These are phyloP conservation scores for Andricus curvator DNA, from an alignment of 2,888 invertebrate genomes.

Conservation along the genomic window DNA sequence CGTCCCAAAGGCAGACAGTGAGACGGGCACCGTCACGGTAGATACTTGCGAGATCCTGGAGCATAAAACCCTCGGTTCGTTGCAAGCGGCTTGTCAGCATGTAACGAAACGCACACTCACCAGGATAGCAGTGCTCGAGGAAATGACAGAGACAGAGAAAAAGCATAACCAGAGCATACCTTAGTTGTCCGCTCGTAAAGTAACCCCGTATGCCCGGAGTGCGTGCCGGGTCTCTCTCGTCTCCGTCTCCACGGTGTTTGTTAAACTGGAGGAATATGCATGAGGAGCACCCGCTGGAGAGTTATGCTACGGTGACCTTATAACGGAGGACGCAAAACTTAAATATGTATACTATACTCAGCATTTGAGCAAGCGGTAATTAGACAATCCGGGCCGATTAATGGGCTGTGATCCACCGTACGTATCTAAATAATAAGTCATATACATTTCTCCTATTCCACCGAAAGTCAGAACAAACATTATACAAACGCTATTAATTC, in stretches of 20 bases:
- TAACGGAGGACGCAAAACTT: constrained; percentile 67
- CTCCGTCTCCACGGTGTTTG: constrained; percentile 57
- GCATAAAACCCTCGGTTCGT: constrained; percentile 69
- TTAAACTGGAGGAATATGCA: constrained; percentile 73
- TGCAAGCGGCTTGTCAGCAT: constrained; percentile 58
- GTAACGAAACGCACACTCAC: constrained; percentile 65
- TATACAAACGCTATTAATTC: no score
- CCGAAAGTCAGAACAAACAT: no score
- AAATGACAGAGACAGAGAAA: constrained; percentile 52
- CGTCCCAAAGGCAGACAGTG: constrained; percentile 52
- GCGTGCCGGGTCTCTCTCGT: constrained; percentile 59
- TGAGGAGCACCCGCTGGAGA: constrained; percentile 67
- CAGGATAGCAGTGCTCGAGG: constrained; percentile 52
- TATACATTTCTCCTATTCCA: no score
- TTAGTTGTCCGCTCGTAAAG: constrained; percentile 78
- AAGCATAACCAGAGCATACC: constrained; percentile 72
- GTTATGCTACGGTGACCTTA: constrained; percentile 74
- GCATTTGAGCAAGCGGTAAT: constrained; percentile 49
- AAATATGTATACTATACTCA: constrained; percentile 63
- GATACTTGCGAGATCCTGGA: constrained; percentile 61
- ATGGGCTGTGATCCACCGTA: constrained; percentile 23
- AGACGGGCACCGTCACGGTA: constrained; percentile 64
- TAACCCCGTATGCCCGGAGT: constrained; percentile 76
- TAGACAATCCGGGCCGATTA: constrained; percentile 54
- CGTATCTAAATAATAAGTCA: no score